These are phyloP conservation scores for Aporophyla lueneburgensis DNA, from an alignment of 2,888 invertebrate species.

Conservation along the genomic window DNA sequence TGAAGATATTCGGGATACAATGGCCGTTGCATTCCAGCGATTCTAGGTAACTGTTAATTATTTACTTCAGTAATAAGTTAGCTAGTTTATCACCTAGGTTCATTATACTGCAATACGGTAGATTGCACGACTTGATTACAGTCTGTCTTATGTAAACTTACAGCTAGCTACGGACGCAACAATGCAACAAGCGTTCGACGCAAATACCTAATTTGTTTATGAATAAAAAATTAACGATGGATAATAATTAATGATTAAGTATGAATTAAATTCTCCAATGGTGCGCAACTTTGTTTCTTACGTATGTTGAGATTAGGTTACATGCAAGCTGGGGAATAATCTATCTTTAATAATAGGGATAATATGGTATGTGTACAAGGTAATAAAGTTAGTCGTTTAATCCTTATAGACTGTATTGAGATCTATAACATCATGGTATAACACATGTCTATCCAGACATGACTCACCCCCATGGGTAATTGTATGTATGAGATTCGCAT, in stretches of 20 bases:
- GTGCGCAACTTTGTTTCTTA: conserved; percentile 63
- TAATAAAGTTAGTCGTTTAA: neutral
- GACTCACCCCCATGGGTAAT: conserved; percentile 12
- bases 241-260: conserved; percentile 55
- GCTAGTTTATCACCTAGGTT: conserved; percentile 58
- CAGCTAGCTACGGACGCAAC: conserved; percentile 56
- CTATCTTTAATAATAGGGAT: conserved; percentile 7
- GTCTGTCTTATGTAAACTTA: conserved; percentile 72
- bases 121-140: conserved; percentile 71
- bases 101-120: conserved; percentile 71
- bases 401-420: neutral
- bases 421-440: too few species aligned
- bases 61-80: conserved; percentile 55
- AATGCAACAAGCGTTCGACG: conserved; percentile 65
- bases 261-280: conserved; percentile 61
- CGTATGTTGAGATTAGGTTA: conserved; percentile 49
- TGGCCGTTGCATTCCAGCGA: conserved; percentile 90
- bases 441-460: neutral
- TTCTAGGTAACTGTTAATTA: conserved; percentile 81
- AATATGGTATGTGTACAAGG: neutral
- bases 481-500: neutral
- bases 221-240: conserved; percentile 53
- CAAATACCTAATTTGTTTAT: conserved; percentile 53
- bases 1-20: conserved; percentile 89
- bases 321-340: conserved; percentile 41